Percentiles rank a stretch among this genome's conserved stretches.
Conservation (phyloP, 1,140 invertebrate genomes). For the Heterodera schachtii region DNA sequence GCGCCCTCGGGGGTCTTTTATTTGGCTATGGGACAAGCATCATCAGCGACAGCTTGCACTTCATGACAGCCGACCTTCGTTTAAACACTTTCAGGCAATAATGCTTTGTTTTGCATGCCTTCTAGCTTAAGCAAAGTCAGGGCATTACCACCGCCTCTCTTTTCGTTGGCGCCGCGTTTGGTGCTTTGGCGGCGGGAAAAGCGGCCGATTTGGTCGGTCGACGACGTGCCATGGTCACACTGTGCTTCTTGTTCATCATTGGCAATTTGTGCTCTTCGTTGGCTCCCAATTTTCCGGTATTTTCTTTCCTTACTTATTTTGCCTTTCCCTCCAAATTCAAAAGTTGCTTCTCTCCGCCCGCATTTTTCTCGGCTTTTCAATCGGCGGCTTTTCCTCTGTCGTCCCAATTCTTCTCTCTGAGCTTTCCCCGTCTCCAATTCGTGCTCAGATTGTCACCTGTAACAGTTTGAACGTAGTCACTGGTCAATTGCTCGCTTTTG, state of each 20-base stretch:
- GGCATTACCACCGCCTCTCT: slow-evolving; percentile 24
- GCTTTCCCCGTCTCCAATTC: slow-evolving; percentile 15
- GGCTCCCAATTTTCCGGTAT: neutral
- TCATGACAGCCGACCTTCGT: slow-evolving; percentile 20
- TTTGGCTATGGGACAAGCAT: slow-evolving; percentile 31
- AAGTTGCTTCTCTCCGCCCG: slow-evolving; percentile 22
- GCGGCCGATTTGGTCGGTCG: slow-evolving; percentile 17
- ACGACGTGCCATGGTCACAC: slow-evolving; percentile 1
- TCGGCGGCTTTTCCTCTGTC: slow-evolving; percentile 19
- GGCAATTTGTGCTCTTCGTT: slow-evolving; percentile 26
- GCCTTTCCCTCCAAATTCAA: neutral
- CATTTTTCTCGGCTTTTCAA: slow-evolving; percentile 19
- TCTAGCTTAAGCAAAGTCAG: neutral
- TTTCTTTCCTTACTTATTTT: neutral
- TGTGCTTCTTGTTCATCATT: slow-evolving; percentile 7
- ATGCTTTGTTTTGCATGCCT: neutral
- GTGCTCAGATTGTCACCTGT: slow-evolving; percentile 22
- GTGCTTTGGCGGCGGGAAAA: slow-evolving; percentile 16
- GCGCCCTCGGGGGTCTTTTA: slow-evolving; percentile 21
- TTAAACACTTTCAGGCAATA: slow-evolving; percentile 9
- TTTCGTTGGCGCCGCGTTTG: slow-evolving; percentile 26
- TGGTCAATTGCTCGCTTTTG: slow-evolving; percentile 26
- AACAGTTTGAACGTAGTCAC: slow-evolving; percentile 21
- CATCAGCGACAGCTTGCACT: slow-evolving; percentile 21
- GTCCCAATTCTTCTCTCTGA: slow-evolving; percentile 24